Percentiles rank a stretch among this genome's conserved stretches.
Conservation (phyloP, 2,113 vertebrate genomes). For the Platichthys stellatus region DNA sequence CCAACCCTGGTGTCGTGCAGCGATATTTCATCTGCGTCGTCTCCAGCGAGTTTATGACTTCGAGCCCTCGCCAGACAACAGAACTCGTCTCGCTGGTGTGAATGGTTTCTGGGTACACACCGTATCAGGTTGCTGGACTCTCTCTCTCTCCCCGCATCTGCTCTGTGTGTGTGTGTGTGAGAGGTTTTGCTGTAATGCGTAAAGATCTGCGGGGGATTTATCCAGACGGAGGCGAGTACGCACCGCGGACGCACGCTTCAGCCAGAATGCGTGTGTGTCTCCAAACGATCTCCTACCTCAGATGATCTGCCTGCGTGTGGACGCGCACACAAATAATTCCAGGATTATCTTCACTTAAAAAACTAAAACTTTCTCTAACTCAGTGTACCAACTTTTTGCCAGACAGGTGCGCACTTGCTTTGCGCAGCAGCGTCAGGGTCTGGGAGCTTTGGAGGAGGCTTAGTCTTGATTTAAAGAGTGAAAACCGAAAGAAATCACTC, state of each 20-base stretch:
- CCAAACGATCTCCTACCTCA: conserved; percentile 16
- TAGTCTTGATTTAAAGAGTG: conserved; percentile 77
- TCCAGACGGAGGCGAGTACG: conserved; percentile 48
- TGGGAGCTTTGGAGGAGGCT: conserved; percentile 33
- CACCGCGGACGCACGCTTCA: conserved; percentile 46
- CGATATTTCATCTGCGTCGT: conserved; percentile 68
- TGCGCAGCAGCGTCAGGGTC: conserved; percentile 35
- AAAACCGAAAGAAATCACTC: conserved; percentile 34
- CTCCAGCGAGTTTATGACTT: conserved; percentile 58
- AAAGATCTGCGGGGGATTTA: conserved; percentile 59
- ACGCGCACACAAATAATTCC: conserved; percentile 34
- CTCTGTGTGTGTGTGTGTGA: conserved; percentile 23
- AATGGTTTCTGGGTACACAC: conserved; percentile 43
- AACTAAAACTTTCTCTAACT: conserved; percentile 38
- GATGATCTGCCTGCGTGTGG: conserved; percentile 27
- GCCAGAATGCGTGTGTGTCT: conserved; percentile 51
- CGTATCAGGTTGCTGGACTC: conserved; percentile 64
- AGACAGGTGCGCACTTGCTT: conserved; percentile 86
- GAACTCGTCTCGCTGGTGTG: conserved; percentile 42
- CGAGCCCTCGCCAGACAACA: conserved; percentile 61
- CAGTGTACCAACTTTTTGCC: conserved; percentile 41
- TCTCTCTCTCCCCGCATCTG: conserved; percentile 1
- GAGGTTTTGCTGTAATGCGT: conserved; percentile 57
- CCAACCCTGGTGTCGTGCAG: conserved; percentile 42
- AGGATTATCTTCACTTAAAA: conserved; percentile 33